Evolutionary conservation across 2,888 invertebrate genomes (phyloP).

Genomic region (Sesia apiformis): DNA sequence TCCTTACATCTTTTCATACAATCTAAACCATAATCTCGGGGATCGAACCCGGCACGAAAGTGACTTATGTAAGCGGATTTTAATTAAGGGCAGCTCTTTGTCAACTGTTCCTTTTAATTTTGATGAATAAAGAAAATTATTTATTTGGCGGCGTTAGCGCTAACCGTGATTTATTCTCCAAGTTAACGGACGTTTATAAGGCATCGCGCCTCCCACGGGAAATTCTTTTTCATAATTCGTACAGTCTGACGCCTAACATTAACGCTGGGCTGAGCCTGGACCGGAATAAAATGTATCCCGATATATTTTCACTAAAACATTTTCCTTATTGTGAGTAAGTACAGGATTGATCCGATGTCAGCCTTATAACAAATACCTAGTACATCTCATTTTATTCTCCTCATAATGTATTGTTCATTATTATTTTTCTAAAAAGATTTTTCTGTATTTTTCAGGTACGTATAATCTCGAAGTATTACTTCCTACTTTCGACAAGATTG

Average conservation of each 20-base stretch:
- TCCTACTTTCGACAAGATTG: background rate
- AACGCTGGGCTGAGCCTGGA: conserved; percentile 16
- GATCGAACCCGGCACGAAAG: conserved; percentile 40
- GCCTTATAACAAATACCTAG: too few relatives aligned
- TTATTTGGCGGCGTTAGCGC: conserved; percentile 63
- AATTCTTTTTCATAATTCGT: conserved; percentile 53
- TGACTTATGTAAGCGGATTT: conserved; percentile 49
- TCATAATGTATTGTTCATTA: too few relatives aligned
- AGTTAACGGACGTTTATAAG: conserved; percentile 54
- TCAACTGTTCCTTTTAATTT: conserved; percentile 70
- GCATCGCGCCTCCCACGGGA: conserved; percentile 38
- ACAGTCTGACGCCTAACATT: conserved; percentile 36
- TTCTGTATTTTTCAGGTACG: conserved; percentile 4
- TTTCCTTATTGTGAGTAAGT: background rate
- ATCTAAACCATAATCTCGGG: conserved; percentile 14
- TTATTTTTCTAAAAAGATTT: too few relatives aligned
- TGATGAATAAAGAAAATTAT: conserved; percentile 73
- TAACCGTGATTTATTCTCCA: conserved; percentile 61
- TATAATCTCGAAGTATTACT: background rate
- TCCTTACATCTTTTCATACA: too few relatives aligned
- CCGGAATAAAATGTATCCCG: background rate
- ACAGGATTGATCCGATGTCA: too few relatives aligned
- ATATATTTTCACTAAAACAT: background rate
- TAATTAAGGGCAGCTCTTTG: conserved; percentile 65
- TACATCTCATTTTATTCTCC: background rate